Conservation (phyloP, 2,797 vertebrate genomes). For the Cynopterus sphinx region DNA sequence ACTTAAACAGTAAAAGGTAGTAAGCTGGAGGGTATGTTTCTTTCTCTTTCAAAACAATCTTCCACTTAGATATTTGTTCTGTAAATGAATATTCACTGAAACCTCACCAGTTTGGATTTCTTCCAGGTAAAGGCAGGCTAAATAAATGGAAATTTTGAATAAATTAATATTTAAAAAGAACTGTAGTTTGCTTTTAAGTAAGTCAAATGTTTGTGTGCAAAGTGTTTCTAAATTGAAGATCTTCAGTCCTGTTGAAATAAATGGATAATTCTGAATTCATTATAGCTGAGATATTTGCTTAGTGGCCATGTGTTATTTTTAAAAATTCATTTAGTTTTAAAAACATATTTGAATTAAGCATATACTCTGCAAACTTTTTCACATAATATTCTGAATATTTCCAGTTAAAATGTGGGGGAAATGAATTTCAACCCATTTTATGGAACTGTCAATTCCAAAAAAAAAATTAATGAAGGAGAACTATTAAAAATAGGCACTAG, state of each 20-base stretch:
- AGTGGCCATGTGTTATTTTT: conserved; percentile 17
- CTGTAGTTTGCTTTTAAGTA: conserved; percentile 47
- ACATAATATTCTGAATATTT: conserved; percentile 43
- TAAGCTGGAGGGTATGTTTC: background rate
- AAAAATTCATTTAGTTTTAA: background rate
- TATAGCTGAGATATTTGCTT: conserved; percentile 30
- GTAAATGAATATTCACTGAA: conserved; percentile 52
- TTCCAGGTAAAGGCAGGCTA: conserved; percentile 46
- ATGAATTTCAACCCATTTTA: conserved; percentile 60
- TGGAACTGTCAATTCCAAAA: conserved; percentile 28
- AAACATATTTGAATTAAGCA: conserved; percentile 38
- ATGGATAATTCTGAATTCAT: conserved; percentile 25
- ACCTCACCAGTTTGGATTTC: conserved; percentile 52
- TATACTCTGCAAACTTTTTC: conserved; percentile 19
- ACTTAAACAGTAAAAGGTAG: background rate
- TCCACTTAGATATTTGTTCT: conserved; percentile 56
- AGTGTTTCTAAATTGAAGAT: conserved; percentile 39
- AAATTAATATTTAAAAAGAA: conserved; percentile 66
- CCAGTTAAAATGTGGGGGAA: conserved; percentile 38
- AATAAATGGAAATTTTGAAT: conserved; percentile 55
- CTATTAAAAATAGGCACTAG: conserved; percentile 59
- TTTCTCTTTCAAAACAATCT: conserved; percentile 23
- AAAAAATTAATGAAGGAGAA: conserved; percentile 59
- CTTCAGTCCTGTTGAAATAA: conserved; percentile 28
- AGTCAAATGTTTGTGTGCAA: conserved; percentile 20